These are phyloP conservation scores for Sparidentex hasta DNA, from an alignment of 2,797 vertebrate genomes.

Conservation along the genomic window DNA sequence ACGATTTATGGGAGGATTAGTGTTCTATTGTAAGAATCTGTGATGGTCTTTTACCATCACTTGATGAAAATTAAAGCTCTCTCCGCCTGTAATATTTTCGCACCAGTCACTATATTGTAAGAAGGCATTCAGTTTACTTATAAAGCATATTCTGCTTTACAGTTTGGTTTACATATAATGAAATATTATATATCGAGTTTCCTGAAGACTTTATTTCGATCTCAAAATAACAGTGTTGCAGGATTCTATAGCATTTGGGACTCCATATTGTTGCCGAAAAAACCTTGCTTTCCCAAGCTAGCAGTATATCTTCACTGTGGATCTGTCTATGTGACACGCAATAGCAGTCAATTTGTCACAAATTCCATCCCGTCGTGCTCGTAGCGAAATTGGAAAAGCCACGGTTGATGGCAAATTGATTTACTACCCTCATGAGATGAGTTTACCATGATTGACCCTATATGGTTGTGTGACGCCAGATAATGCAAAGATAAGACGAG, in stretches of 20 bases:
- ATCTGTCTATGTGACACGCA: background rate
- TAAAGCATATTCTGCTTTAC: background rate
- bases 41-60: conserved; percentile 8
- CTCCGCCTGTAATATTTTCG: background rate
- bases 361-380: conserved; percentile 12
- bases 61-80: background rate
- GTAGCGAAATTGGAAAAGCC: conserved; percentile 9
- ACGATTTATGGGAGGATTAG: conserved; percentile 7
- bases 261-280: background rate
- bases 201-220: background rate
- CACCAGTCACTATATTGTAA: too few species aligned
- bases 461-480: conserved; percentile 35
- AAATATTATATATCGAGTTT: background rate
- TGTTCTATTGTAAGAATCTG: background rate
- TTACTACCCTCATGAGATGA: background rate
- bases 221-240: background rate
- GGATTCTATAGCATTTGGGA: background rate
- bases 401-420: conserved; percentile 40
- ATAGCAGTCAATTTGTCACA: conserved; percentile 30
- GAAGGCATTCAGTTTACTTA: background rate
- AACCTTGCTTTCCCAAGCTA: background rate
- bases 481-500: conserved; percentile 37
- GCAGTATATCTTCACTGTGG: background rate
- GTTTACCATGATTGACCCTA: conserved; percentile 10
- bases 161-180: background rate